Conservation (phyloP, 2,113 vertebrate genomes). For the Penelope pileata region DNA sequence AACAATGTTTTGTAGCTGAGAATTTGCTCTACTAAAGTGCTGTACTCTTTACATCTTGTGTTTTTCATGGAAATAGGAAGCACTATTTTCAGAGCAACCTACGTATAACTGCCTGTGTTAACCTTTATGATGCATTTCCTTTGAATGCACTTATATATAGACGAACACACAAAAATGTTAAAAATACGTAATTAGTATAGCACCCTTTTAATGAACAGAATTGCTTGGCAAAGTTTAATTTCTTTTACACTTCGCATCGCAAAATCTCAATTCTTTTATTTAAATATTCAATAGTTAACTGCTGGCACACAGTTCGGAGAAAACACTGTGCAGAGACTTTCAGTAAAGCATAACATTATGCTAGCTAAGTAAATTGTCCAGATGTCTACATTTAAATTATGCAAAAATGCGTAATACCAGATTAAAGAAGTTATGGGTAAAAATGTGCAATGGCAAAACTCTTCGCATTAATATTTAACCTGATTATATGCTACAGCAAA, state of each 20-base stretch:
- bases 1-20: no score
- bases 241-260: background rate
- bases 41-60: background rate
- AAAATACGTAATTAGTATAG: background rate
- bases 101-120: background rate
- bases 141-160: background rate
- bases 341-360: constrained; percentile 45
- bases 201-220: constrained; percentile 35
- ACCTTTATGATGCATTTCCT: background rate
- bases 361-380: constrained; percentile 54
- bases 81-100: background rate
- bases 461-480: constrained; percentile 72
- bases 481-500: constrained; percentile 28
- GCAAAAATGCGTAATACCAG: constrained; percentile 47
- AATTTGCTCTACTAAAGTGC: no score
- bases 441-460: constrained; percentile 60
- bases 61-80: background rate
- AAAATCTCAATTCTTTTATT: constrained; percentile 42
- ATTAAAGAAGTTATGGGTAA: constrained; percentile 66
- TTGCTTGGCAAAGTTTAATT: constrained; percentile 4
- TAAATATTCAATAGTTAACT: constrained; percentile 44
- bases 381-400: constrained; percentile 67
- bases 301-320: constrained; percentile 5
- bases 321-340: background rate
- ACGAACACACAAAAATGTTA: background rate